Evolutionary conservation across 2,797 vertebrate genomes (phyloP).

Genomic region (Anguilla pacifica): DNA sequence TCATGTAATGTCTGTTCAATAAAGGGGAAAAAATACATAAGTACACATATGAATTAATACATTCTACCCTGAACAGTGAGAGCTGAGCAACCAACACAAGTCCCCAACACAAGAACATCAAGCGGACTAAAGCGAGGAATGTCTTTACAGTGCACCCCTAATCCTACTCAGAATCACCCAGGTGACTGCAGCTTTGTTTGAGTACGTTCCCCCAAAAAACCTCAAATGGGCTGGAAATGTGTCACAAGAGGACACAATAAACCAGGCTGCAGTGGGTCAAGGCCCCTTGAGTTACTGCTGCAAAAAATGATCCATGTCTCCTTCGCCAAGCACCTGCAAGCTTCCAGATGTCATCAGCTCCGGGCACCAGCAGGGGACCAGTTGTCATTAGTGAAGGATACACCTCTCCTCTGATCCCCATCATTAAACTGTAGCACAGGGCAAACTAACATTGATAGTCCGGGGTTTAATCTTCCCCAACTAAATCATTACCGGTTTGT

Average conservation of each 20-base stretch:
- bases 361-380: neutral
- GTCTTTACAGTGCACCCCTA: neutral
- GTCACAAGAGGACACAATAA: neutral
- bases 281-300: neutral
- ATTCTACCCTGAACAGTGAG: neutral
- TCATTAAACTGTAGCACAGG: constrained; percentile 38
- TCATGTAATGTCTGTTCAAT: neutral
- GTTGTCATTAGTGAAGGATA: neutral
- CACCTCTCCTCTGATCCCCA: neutral
- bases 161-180: neutral
- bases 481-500: neutral
- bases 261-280: neutral
- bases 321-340: too few relatives aligned
- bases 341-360: neutral
- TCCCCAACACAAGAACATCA: neutral
- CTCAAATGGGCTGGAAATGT: neutral
- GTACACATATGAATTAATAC: neutral
- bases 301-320: neutral
- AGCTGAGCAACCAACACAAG: neutral
- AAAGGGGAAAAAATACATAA: neutral
- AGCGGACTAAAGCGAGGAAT: neutral
- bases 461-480: neutral
- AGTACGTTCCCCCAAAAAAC: neutral
- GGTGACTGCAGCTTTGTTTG: neutral
- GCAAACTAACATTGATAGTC: constrained; percentile 20